phyloP scores from a whole-genome alignment of 2,888 invertebrate genomes.

The Notodonta ziczac region DNA sequence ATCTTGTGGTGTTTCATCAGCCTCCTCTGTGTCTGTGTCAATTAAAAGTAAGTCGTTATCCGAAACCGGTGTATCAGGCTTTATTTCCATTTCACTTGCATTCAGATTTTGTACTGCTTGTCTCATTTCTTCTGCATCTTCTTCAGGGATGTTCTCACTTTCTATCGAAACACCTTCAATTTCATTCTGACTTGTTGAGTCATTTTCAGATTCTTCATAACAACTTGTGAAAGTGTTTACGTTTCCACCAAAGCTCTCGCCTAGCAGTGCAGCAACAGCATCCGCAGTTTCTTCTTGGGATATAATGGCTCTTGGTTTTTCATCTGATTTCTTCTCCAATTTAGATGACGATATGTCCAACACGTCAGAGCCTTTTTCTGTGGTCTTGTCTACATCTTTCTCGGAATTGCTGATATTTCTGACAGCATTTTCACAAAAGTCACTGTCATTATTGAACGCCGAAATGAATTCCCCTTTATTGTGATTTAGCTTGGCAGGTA shows the following conservation, averaged over 20 bases:
- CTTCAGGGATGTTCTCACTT: slow-evolving; percentile 86
- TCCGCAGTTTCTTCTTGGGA: slow-evolving; percentile 97
- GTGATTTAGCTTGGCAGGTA: slow-evolving; percentile 31
- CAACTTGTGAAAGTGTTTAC: slow-evolving; percentile 82
- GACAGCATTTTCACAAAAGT: slow-evolving; percentile 91
- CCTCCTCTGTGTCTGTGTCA: slow-evolving; percentile 93
- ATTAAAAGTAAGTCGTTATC: slow-evolving; percentile 93
- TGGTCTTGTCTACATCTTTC: slow-evolving; percentile 53
- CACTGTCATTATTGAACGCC: slow-evolving; percentile 39
- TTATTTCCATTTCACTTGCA: slow-evolving; percentile 88
- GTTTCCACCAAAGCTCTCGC: slow-evolving; percentile 92
- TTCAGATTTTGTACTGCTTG: slow-evolving; percentile 93
- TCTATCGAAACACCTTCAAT: slow-evolving; percentile 74
- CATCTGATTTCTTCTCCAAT: slow-evolving; percentile 86
- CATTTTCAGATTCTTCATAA: slow-evolving; percentile 80
- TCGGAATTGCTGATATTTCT: slow-evolving; percentile 89
- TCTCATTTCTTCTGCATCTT: slow-evolving; percentile 92
- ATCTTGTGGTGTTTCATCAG: slow-evolving; percentile 83
- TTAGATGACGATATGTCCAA: slow-evolving; percentile 61
- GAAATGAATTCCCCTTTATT: slow-evolving; percentile 34
- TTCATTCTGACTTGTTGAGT: slow-evolving; percentile 65
- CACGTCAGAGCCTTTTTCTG: slow-evolving; percentile 61
- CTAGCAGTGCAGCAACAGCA: slow-evolving; percentile 94
- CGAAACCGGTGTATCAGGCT: slow-evolving; percentile 94
- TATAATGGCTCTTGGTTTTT: slow-evolving; percentile 92